These are phyloP conservation scores for Drosophila subpulchrella DNA, from an alignment of 1,140 invertebrate species.

Conservation along the genomic window DNA sequence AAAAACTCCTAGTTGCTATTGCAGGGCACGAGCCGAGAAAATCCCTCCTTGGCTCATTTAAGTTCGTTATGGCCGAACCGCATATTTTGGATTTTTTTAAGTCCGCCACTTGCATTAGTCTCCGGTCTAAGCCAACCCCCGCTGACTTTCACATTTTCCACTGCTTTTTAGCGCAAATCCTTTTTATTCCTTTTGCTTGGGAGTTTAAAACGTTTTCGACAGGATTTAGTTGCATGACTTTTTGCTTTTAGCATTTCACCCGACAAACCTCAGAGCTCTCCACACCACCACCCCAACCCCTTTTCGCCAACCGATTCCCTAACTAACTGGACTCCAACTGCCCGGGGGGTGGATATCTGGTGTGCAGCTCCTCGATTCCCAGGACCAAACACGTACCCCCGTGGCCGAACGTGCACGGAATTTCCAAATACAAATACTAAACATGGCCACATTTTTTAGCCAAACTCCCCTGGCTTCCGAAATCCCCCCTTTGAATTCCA, in stretches of 20 bases:
- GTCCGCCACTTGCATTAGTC: constrained; percentile 30
- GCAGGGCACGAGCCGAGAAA: background rate
- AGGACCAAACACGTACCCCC: constrained; percentile 68
- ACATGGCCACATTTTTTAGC: constrained; percentile 71
- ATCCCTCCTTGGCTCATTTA: constrained; percentile 20
- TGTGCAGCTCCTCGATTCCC: constrained; percentile 51
- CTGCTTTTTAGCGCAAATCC: constrained; percentile 78
- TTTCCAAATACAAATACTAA: constrained; percentile 71
- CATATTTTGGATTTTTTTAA: constrained; percentile 27
- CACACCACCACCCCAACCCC: too few relatives aligned
- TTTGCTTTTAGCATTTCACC: constrained; percentile 77
- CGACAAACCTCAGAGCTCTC: constrained; percentile 48
- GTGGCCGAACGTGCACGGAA: constrained; percentile 73
- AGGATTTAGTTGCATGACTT: constrained; percentile 82
- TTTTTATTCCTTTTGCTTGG: constrained; percentile 57
- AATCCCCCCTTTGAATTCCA: background rate
- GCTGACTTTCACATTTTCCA: constrained; percentile 51
- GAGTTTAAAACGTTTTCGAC: constrained; percentile 81
- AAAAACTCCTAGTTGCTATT: background rate
- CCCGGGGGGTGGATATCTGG: constrained; percentile 41
- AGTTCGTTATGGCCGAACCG: constrained; percentile 30
- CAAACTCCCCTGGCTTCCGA: background rate
- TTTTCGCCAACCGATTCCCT: background rate
- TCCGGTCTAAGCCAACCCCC: background rate
- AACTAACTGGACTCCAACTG: constrained; percentile 34